These are phyloP conservation scores for Eleutherodactylus coqui DNA, from an alignment of 2,797 vertebrate species.

Conservation along the genomic window DNA sequence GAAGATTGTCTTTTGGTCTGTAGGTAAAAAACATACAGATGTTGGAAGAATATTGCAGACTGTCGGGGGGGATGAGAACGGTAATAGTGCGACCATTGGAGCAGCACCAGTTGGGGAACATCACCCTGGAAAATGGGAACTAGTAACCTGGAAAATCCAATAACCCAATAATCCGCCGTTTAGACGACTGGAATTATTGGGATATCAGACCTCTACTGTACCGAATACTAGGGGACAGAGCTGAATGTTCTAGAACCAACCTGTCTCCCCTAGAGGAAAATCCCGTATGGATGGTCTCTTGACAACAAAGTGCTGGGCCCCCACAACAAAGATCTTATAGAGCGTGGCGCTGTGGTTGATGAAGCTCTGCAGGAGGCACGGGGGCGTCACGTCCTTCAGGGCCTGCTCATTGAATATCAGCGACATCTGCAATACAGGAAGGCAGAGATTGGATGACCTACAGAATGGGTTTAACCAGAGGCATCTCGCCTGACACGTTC, in stretches of 20 bases:
- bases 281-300: slow-evolving; percentile 80
- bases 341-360: slow-evolving; percentile 79
- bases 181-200: too few relatives aligned
- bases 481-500: too few relatives aligned
- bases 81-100: too few relatives aligned
- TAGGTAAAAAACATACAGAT: background rate
- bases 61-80: too few relatives aligned
- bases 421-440: slow-evolving; percentile 71
- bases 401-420: slow-evolving; percentile 75
- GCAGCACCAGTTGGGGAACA: too few relatives aligned
- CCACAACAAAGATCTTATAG: slow-evolving; percentile 82
- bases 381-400: slow-evolving; percentile 71
- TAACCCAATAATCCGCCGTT: too few relatives aligned
- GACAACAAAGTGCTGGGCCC: slow-evolving; percentile 76
- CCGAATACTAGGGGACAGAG: too few relatives aligned
- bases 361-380: slow-evolving; percentile 81
- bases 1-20: slow-evolving; percentile 80
- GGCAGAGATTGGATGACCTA: background rate
- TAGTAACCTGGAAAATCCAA: too few relatives aligned
- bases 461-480: too few relatives aligned
- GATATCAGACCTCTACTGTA: too few relatives aligned
- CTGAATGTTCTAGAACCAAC: slow-evolving; percentile 67
- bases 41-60: background rate
- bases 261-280: slow-evolving; percentile 76
- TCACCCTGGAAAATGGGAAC: too few relatives aligned